A percentile compares a stretch with the other conserved stretches of the same genome.
Evolutionary conservation across 37 sponge, comb jelly and placozoan species (phyloP).

Genomic region (Bolinopsis microptera): DNA sequence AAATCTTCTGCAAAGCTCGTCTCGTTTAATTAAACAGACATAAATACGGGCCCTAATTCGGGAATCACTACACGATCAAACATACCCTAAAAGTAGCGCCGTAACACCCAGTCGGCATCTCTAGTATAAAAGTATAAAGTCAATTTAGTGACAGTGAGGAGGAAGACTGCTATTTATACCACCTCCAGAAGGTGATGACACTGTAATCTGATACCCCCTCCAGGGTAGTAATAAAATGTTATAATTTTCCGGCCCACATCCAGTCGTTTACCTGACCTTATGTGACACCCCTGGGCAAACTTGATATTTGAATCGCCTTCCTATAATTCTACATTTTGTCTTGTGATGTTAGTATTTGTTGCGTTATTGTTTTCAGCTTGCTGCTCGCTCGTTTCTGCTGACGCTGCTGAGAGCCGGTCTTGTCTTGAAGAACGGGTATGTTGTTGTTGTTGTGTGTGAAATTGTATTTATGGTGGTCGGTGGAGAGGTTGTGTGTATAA

Average conservation of each 20-base stretch:
- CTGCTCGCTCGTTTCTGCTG: not conserved
- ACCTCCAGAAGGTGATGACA: not conserved
- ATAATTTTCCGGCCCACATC: too few relatives aligned
- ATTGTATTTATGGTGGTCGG: too few relatives aligned
- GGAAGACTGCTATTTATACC: not conserved
- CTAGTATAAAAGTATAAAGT: too few relatives aligned
- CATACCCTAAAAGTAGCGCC: too few relatives aligned
- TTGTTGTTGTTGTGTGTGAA: too few relatives aligned
- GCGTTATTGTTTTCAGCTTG: not conserved
- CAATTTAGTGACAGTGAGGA: too few relatives aligned
- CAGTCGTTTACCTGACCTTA: not conserved
- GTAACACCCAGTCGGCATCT: too few relatives aligned
- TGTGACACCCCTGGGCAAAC: not conserved
- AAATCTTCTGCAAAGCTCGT: too few relatives aligned
- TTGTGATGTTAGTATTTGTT: not conserved
- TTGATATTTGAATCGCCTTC: not conserved
- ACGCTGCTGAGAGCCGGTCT: not conserved
- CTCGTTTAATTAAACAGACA: too few relatives aligned
- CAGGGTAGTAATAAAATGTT: not conserved
- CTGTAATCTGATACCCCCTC: not conserved
- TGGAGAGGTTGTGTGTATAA: too few relatives aligned
- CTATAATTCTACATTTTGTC: not conserved
- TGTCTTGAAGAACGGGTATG: not conserved
- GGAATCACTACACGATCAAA: too few relatives aligned
- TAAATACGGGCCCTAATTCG: too few relatives aligned